Percentiles rank a stretch among this genome's conserved stretches.
Conservation (phyloP, 2,888 invertebrate species). For the Calameuta filiformis region DNA sequence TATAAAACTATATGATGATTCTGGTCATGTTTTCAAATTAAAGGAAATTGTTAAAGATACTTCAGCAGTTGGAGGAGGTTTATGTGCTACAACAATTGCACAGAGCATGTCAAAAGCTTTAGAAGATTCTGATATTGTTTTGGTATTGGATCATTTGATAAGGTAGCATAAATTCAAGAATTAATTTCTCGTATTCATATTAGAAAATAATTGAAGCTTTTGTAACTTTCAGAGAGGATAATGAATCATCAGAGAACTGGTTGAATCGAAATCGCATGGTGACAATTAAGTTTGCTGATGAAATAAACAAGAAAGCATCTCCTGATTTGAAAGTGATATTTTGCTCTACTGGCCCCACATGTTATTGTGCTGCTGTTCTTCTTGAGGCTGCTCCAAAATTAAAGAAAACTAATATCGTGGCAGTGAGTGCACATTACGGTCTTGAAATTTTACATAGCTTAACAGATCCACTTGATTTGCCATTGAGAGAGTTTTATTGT, state of each 20-base stretch:
- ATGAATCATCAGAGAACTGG: slow-evolving; percentile 43
- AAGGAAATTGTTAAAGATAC: slow-evolving; percentile 37
- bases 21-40: slow-evolving; percentile 40
- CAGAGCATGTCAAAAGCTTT: slow-evolving; percentile 67
- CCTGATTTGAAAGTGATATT: slow-evolving; percentile 68
- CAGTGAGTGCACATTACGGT: slow-evolving; percentile 71
- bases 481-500: slow-evolving; percentile 68
- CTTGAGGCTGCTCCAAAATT: slow-evolving; percentile 63
- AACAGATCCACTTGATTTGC: slow-evolving; percentile 61
- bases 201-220: slow-evolving; percentile 45
- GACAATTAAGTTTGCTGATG: slow-evolving; percentile 66
- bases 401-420: slow-evolving; percentile 68
- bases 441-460: slow-evolving; percentile 61
- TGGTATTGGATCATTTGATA: slow-evolving; percentile 67
- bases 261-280: slow-evolving; percentile 49
- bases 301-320: slow-evolving; percentile 68
- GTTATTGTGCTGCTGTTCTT: slow-evolving; percentile 71
- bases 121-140: slow-evolving; percentile 68
- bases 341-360: slow-evolving; percentile 70
- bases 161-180: slow-evolving; percentile 31
- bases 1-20: slow-evolving; percentile 51
- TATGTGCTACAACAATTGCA: slow-evolving; percentile 61
- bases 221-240: slow-evolving; percentile 44
- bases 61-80: slow-evolving; percentile 25
- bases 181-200: not conserved